Percentiles rank a stretch among this genome's conserved stretches.
These are phyloP conservation scores for Mustela lutreola DNA, from an alignment of 2,113 vertebrate species.

Conservation along the genomic window DNA sequence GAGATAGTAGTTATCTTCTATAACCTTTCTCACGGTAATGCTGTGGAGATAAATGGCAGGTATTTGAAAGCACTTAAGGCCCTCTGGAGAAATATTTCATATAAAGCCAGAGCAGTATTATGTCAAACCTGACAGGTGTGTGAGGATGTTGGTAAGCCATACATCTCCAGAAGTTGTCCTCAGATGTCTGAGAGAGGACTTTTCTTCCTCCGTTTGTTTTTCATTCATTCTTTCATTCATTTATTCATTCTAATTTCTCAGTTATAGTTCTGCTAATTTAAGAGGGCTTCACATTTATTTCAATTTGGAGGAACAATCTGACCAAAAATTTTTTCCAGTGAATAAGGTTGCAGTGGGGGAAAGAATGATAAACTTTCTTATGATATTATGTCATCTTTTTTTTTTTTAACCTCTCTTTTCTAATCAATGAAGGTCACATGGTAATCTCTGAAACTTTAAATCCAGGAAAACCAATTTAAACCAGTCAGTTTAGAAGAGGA, in stretches of 20 bases:
- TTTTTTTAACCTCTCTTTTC: neutral
- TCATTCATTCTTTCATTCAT: neutral
- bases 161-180: neutral
- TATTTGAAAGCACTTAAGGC: slow-evolving; percentile 34
- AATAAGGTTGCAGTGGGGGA: neutral
- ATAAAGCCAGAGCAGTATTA: neutral
- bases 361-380: neutral
- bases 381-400: neutral
- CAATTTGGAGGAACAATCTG: neutral
- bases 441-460: neutral
- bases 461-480: neutral
- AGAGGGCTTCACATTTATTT: neutral
- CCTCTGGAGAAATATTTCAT: neutral
- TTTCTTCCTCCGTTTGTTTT: neutral
- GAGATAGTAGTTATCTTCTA: neutral
- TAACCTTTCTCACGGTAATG: neutral
- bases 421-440: neutral
- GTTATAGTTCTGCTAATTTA: slow-evolving; percentile 14
- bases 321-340: neutral
- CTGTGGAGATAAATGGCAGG: neutral
- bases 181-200: neutral
- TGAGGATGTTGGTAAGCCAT: neutral
- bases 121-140: neutral
- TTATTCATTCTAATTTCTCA: neutral
- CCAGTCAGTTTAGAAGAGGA: neutral